Conservation (phyloP, 2,797 vertebrate species). For the Oryzias dopingdopingensis region DNA sequence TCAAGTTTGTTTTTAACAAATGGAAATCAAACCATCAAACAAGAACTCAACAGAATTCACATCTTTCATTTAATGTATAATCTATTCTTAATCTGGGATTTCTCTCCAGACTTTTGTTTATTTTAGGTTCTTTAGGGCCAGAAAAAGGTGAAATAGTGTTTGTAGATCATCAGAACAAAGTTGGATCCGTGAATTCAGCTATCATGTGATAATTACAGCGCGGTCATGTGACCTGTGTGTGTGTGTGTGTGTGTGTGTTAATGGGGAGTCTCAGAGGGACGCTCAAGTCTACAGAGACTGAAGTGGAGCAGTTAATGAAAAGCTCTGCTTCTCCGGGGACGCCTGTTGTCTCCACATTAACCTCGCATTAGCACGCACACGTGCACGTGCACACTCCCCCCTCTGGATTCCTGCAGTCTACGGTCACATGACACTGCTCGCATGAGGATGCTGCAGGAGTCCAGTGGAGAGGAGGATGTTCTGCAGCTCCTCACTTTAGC, state of each 20-base stretch:
- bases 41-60: no score
- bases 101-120: no score
- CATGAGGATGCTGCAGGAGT: background rate
- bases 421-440: no score
- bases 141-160: no score
- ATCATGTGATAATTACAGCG: conserved; percentile 5
- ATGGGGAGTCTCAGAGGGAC: conserved; percentile 41
- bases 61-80: no score
- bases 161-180: background rate
- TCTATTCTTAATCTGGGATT: no score
- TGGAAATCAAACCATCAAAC: no score
- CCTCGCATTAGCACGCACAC: conserved; percentile 19
- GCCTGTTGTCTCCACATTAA: conserved; percentile 45
- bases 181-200: background rate
- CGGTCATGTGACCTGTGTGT: background rate
- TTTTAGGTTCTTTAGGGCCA: no score
- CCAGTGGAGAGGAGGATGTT: background rate
- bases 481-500: conserved; percentile 1
- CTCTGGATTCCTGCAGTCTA: background rate
- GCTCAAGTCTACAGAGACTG: conserved; percentile 37
- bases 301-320: conserved; percentile 63
- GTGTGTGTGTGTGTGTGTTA: conserved; percentile 15
- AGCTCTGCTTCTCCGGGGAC: conserved; percentile 44
- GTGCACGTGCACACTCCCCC: conserved; percentile 12
- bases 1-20: no score